Evolutionary conservation across 2,797 vertebrate genomes (phyloP), one percentile per base, ranked within the genome.

Genomic region (Argyrosomus regius): DNA sequence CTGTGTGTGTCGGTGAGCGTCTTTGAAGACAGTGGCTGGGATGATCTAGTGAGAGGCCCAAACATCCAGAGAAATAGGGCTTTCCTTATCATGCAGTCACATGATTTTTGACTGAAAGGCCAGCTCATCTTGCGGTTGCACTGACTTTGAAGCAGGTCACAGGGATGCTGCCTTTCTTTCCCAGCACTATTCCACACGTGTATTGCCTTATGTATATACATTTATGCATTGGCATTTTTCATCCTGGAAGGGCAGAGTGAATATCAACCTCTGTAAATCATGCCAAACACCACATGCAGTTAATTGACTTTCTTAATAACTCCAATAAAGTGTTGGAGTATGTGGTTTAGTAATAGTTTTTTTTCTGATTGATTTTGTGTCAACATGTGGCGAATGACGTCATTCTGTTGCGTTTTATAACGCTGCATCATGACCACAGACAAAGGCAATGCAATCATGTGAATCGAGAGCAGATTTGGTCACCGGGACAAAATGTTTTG

Each of bases 61-160:
- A 85, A 80, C 39, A 82, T 68, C 70, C 75, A 74, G 22, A 81
- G 69, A 66, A 83, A 79, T 54, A 52, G 46, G 81, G 31, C 66
- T 81, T 76, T 68, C 26, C 63, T 87, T 83, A 87, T 85, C 78
- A 57, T 72, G 17, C 13, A 74, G 67, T 82, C 79, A 75, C 71
- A 68, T 76, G 77, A 86, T 68, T 73, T 72, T 31, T 73, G 46
- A 87, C 35, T 73, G 63, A 78, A 87, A 82, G 73, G 22, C 26
- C 24, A 8, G 64, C 70, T 78, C 54, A 63, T 84, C 35, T 65
- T 59, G 45, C 13, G 12, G 31, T 64, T 58, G n/a, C 56, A 43
- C 60, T 72, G 78, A 76, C 61, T 78, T 83, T 77, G 61, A 77
- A 79, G 81, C 50, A 77, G 66, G 70, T 79, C 65, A 73, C 17